Percentiles rank a stretch among this genome's conserved stretches.
phyloP scores from a whole-genome alignment of 2,113 vertebrate genomes.

The Stictonetta naevosa region DNA sequence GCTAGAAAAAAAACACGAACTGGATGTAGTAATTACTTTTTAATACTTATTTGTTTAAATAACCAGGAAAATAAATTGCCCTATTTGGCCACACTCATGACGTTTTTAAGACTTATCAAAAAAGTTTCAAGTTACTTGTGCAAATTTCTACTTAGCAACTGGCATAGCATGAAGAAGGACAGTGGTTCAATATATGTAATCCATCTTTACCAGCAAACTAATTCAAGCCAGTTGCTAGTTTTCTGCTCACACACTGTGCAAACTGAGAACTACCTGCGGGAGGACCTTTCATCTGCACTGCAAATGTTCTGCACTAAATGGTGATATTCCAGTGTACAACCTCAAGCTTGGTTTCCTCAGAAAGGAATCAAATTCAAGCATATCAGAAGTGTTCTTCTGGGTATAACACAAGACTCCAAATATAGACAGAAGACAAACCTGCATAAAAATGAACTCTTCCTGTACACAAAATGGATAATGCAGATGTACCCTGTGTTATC shows the following conservation, averaged over 20 bases:
- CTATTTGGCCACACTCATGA: not conserved
- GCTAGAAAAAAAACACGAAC: not conserved
- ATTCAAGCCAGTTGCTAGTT: not conserved
- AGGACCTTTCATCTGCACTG: not conserved
- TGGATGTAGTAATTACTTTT: not conserved
- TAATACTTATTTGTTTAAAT: no score
- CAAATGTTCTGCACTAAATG: not conserved
- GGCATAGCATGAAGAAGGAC: not conserved
- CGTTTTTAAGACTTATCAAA: not conserved
- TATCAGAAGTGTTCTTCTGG: not conserved
- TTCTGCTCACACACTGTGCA: not conserved
- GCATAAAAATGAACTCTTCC: not conserved
- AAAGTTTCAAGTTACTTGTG: not conserved
- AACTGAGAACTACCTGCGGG: not conserved
- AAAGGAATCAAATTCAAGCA: not conserved
- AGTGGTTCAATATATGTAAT: not conserved
- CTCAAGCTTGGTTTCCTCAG: not conserved
- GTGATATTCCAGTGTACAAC: not conserved
- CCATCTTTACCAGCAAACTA: not conserved
- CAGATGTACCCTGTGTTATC: not conserved
- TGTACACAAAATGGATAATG: fast-evolving
- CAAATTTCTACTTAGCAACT: not conserved
- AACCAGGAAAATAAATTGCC: not conserved
- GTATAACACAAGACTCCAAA: not conserved
- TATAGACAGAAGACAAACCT: not conserved